Base-by-base conservation (phyloP, 2,888 invertebrate species). In the Pollenia amentaria region DNA sequence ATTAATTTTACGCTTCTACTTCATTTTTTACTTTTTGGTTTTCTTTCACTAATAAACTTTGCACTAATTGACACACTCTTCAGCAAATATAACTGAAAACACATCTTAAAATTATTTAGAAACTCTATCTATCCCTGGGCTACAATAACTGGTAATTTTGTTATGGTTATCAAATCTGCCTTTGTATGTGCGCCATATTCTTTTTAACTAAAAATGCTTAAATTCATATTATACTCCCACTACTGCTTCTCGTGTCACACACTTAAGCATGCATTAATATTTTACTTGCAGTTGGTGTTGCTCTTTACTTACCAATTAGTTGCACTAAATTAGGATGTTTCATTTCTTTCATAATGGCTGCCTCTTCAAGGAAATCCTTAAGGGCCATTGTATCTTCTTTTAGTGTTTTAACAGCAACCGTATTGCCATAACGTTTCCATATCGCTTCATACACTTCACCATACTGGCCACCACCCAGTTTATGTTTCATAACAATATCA, bases 301-400 rank as follows among this genome's bases (percentile, higher is more conserved):
- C n/a, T 81, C 40, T 62, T 79, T 84, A 89, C 91, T 88, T 89
- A 93, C 93, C 93, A 92, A 99, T 96, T 88, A 99, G 95, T 93
- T 99, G 99, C 88, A 99, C 99, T 90, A 99, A 95, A 95, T 99
- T 99, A 40, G 98, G 97, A 94, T 99, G 99, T 90, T 98, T 98
- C 98, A 99, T 99, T 94, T 99, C 99, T 93, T 99, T 99, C 99
- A 99, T 99, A 81, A 99, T 99, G 77, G 98, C 97, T 1, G 99
- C 99, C 94, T 99, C 99, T 92, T 99, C 99, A 72, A 99, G 95
- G 94, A 99, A 99, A 94, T 99, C 99, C 93, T 99, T 99, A 83
- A 99, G 94, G 12, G 99, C 99, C 99, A 99, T 99, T 21, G 99
- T 99, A 93, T 99, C 99, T 94, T 99, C 99, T 95, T 99, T 99